Conservation (phyloP, 53 echinoderm and acorn worm genomes). For the Pentamera pediparva region DNA sequence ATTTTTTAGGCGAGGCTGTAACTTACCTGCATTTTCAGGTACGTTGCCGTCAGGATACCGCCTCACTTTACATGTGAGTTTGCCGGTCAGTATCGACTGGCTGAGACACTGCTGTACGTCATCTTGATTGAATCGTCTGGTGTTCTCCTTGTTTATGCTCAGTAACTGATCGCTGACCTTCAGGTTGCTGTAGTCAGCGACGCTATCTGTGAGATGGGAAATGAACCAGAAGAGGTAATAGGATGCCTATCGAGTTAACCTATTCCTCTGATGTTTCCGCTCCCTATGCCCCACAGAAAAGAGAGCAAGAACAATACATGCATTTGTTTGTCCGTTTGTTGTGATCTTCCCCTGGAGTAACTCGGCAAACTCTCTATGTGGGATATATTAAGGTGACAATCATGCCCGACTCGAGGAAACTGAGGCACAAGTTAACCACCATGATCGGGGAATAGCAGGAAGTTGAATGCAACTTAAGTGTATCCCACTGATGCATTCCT, state of each 20-base stretch:
- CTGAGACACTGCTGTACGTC: conserved; percentile 77
- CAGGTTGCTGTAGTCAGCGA: conserved; percentile 58
- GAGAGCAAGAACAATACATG: too few relatives aligned
- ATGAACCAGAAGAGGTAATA: not conserved
- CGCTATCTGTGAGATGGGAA: conserved; percentile 39
- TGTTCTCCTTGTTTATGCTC: conserved; percentile 67
- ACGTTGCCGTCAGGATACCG: conserved; percentile 55
- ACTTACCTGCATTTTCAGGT: not conserved
- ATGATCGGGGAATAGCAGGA: too few relatives aligned
- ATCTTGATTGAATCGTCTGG: conserved; percentile 61
- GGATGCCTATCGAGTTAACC: not conserved
- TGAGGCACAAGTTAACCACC: too few relatives aligned
- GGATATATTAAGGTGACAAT: not conserved
- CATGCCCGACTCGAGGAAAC: too few relatives aligned
- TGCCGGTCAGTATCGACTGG: conserved; percentile 70
- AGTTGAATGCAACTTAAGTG: too few relatives aligned
- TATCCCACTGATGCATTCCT: too few relatives aligned
- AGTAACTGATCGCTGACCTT: conserved; percentile 69
- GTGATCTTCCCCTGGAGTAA: too few relatives aligned
- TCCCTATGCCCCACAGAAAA: too few relatives aligned
- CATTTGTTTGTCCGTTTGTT: too few relatives aligned
- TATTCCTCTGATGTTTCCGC: not conserved
- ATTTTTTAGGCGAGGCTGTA: not conserved
- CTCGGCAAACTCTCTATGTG: not conserved
- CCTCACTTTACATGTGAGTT: conserved; percentile 60